Evolutionary conservation across 2,113 vertebrate genomes (phyloP).

Genomic region (Dicrurus megarhynchus): DNA sequence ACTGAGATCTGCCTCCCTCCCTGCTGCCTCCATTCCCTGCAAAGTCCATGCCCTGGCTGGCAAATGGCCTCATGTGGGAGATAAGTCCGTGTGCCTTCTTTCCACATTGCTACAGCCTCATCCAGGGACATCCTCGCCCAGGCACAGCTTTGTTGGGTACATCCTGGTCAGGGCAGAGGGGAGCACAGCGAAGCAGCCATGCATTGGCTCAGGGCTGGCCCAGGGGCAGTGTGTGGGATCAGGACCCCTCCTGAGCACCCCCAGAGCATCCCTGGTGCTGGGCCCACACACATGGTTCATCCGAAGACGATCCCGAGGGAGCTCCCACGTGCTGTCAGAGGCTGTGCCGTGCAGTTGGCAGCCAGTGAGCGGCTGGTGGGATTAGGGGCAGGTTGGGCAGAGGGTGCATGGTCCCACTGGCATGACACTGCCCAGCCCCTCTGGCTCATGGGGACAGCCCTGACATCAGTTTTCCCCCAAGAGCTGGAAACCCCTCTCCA

Average conservation of each 20-base stretch:
- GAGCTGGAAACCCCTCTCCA: accelerated
- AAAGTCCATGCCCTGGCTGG: neutral
- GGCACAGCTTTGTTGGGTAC: neutral
- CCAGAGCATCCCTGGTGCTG: neutral
- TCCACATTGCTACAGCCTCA: neutral
- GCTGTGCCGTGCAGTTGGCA: neutral
- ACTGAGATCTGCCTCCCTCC: neutral
- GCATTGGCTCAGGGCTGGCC: accelerated
- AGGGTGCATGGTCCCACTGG: neutral
- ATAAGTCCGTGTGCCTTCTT: neutral
- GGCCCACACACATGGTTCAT: neutral
- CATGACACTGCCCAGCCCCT: neutral
- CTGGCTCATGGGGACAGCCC: accelerated
- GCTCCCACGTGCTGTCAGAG: neutral
- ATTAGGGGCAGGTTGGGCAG: neutral
- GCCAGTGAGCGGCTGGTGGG: accelerated
- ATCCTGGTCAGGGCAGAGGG: neutral
- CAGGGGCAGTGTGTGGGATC: accelerated
- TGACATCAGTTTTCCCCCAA: accelerated
- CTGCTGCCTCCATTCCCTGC: neutral
- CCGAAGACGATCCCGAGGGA: accelerated
- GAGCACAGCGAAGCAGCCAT: accelerated
- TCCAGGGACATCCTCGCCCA: neutral
- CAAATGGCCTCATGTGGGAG: neutral
- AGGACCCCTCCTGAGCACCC: neutral